These are phyloP conservation scores for Piprites chloris DNA, from an alignment of 2,113 vertebrate genomes.

Conservation along the genomic window DNA sequence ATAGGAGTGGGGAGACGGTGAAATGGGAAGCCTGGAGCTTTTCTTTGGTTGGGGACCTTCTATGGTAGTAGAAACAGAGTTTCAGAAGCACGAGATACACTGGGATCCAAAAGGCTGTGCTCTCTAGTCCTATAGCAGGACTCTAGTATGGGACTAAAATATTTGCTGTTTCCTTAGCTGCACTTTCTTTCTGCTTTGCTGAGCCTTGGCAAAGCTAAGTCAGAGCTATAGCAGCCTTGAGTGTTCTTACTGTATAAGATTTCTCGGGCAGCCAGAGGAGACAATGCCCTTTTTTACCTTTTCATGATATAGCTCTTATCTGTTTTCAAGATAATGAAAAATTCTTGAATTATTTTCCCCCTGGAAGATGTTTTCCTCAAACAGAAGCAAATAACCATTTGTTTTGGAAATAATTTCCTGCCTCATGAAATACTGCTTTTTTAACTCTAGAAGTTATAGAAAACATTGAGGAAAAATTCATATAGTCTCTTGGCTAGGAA, in stretches of 20 bases:
- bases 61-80: background rate
- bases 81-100: background rate
- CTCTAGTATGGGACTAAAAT: background rate
- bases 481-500: background rate
- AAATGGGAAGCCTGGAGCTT: background rate
- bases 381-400: background rate
- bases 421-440: background rate
- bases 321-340: conserved; percentile 7
- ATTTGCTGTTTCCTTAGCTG: background rate
- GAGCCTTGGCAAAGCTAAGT: background rate
- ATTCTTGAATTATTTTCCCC: background rate
- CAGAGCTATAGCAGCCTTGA: background rate
- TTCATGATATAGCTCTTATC: background rate
- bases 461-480: background rate
- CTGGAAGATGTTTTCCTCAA: background rate
- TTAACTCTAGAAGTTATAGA: background rate
- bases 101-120: background rate
- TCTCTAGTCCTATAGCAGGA: background rate
- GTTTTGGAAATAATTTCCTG: background rate
- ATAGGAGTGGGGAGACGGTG: background rate
- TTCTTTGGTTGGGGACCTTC: background rate
- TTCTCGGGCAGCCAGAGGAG: background rate
- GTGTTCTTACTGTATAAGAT: background rate
- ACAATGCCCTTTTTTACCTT: background rate
- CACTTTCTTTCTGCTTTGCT: background rate